Evolutionary conservation across 2,113 vertebrate genomes (phyloP).

Genomic region (Turnix velox): DNA sequence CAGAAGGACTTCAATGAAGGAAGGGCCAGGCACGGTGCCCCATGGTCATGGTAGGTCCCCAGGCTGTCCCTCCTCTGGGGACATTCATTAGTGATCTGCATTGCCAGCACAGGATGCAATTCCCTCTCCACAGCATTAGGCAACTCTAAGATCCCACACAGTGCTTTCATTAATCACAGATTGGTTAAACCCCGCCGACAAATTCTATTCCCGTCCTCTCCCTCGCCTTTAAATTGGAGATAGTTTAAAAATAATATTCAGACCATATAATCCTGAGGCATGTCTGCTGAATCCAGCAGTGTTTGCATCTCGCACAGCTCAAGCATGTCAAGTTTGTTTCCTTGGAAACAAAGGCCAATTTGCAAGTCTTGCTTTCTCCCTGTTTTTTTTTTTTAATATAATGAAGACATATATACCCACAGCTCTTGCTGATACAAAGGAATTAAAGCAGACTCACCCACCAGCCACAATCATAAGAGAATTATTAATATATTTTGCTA

Average conservation of each 20-base stretch:
- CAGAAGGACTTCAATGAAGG: not conserved
- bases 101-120: accelerated
- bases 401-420: slow-evolving; percentile 14
- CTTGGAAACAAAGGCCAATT: slow-evolving; percentile 70
- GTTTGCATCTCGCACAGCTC: slow-evolving; percentile 49
- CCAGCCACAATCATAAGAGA: not conserved
- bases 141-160: not conserved
- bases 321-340: slow-evolving; percentile 67
- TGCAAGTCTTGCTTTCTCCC: slow-evolving; percentile 35
- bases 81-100: not conserved
- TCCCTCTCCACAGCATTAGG: not conserved
- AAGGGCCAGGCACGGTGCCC: not conserved
- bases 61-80: not conserved
- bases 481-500: slow-evolving; percentile 6
- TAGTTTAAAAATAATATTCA: slow-evolving; percentile 44
- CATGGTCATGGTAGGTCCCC: not conserved
- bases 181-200: not conserved
- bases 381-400: not conserved
- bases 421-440: slow-evolving; percentile 1
- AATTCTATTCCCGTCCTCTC: slow-evolving; percentile 11
- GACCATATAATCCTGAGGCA: slow-evolving; percentile 12
- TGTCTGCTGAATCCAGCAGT: slow-evolving; percentile 11
- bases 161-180: not conserved
- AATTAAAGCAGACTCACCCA: not conserved
- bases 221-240: not conserved